These are phyloP conservation scores for Sphecodes monilicornis DNA, from an alignment of 2,888 invertebrate genomes.

Conservation along the genomic window DNA sequence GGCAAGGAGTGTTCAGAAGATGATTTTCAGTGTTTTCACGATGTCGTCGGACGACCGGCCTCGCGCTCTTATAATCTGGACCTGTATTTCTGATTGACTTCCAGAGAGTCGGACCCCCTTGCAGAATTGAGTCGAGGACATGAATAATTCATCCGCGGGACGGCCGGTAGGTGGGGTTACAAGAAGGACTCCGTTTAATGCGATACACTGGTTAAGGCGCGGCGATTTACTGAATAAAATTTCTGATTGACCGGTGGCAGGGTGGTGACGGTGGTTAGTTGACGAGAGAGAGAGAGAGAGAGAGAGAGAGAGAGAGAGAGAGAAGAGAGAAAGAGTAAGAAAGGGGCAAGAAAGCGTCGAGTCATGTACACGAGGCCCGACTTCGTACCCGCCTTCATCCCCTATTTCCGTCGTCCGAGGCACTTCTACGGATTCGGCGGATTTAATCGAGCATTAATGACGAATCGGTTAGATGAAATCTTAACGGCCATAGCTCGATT, in stretches of 20 bases:
- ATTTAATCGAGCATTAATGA: conserved; percentile 34
- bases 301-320: background rate
- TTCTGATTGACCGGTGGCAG: conserved; percentile 81
- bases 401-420: conserved; percentile 21
- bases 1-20: background rate
- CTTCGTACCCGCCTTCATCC: background rate
- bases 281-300: conserved; percentile 16
- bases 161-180: conserved; percentile 65
- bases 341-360: conserved; percentile 76
- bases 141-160: conserved; percentile 81
- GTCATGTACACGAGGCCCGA: conserved; percentile 59
- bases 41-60: conserved; percentile 53
- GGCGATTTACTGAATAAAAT: conserved; percentile 81
- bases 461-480: conserved; percentile 52
- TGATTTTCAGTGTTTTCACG: conserved; percentile 66
- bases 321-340: background rate
- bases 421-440: conserved; percentile 49
- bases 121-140: conserved; percentile 80
- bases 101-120: conserved; percentile 77
- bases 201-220: conserved; percentile 81
- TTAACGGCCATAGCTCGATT: conserved; percentile 36
- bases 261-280: conserved; percentile 73
- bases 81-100: conserved; percentile 78
- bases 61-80: conserved; percentile 76
- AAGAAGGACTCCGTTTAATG: conserved; percentile 80